Conservation (phyloP, 2,797 vertebrate species). For the Urocyon cinereoargenteus region DNA sequence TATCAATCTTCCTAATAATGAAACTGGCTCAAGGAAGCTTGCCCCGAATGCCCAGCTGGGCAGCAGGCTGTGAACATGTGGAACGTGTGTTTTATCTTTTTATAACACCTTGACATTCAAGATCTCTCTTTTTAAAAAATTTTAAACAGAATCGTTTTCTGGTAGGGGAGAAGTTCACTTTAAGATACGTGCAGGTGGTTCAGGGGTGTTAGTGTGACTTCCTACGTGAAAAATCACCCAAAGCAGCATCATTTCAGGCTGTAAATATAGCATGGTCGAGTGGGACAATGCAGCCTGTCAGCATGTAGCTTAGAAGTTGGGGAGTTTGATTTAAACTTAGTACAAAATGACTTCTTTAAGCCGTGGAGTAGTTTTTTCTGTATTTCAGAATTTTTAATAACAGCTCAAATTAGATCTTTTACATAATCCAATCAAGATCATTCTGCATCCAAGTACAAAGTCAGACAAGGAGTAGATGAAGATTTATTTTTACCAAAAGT, state of each 20-base stretch:
- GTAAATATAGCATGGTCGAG: constrained; percentile 66
- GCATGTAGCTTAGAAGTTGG: not conserved
- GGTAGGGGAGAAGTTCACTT: constrained; percentile 65
- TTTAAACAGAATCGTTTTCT: constrained; percentile 65
- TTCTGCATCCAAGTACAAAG: not conserved
- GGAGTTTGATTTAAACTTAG: constrained; percentile 55
- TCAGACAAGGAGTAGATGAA: constrained; percentile 3
- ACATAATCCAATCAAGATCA: constrained; percentile 61
- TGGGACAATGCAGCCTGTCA: constrained; percentile 22
- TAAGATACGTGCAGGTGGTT: constrained; percentile 73
- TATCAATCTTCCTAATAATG: constrained; percentile 58
- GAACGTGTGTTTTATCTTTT: constrained; percentile 69
- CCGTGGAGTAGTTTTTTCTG: constrained; percentile 16
- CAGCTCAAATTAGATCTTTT: constrained; percentile 68
- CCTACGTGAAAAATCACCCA: constrained; percentile 63
- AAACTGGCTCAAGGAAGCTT: constrained; percentile 43
- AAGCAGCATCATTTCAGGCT: constrained; percentile 51
- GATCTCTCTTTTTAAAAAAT: constrained; percentile 62
- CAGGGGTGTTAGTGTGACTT: constrained; percentile 74
- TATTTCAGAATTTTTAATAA: constrained; percentile 73
- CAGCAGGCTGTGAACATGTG: constrained; percentile 48
- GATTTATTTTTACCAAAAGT: constrained; percentile 47
- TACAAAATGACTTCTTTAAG: constrained; percentile 41
- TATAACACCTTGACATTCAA: constrained; percentile 80
- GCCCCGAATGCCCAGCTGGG: constrained; percentile 36